phyloP scores from a whole-genome alignment of 2,113 vertebrate species.

The Xiphophorus couchianus region DNA sequence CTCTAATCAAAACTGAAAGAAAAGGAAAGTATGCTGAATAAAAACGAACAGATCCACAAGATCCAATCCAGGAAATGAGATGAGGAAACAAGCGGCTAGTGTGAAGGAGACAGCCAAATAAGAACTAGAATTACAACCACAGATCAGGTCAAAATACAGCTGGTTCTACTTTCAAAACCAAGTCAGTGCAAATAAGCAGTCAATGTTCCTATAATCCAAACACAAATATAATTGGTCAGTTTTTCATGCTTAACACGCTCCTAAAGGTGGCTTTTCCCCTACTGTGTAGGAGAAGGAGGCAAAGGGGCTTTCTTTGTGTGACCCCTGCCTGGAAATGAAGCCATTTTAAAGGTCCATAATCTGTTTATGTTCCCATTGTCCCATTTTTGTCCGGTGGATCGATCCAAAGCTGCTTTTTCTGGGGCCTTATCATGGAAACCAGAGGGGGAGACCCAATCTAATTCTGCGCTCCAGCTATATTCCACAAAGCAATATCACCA shows the following conservation, averaged over 20 bases:
- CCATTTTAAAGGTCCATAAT: conserved; percentile 70
- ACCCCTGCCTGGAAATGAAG: conserved; percentile 70
- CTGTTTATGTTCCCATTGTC: conserved; percentile 69
- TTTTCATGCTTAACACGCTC: neutral
- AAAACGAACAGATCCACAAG: neutral
- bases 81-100: neutral
- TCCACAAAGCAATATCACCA: conserved; percentile 76
- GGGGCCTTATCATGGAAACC: conserved; percentile 58
- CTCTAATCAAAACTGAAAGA: neutral
- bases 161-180: neutral
- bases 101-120: neutral
- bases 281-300: neutral
- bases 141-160: neutral
- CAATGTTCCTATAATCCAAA: neutral
- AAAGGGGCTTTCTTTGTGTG: neutral
- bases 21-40: neutral
- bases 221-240: neutral
- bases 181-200: neutral
- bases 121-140: neutral
- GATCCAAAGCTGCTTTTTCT: conserved; percentile 75
- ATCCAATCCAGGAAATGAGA: neutral
- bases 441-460: conserved; percentile 70
- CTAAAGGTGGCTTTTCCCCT: neutral
- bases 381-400: conserved; percentile 66
- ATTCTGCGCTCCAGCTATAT: conserved; percentile 75